These are phyloP conservation scores for Macrotus californicus DNA, from an alignment of 2,113 vertebrate genomes.

Conservation along the genomic window DNA sequence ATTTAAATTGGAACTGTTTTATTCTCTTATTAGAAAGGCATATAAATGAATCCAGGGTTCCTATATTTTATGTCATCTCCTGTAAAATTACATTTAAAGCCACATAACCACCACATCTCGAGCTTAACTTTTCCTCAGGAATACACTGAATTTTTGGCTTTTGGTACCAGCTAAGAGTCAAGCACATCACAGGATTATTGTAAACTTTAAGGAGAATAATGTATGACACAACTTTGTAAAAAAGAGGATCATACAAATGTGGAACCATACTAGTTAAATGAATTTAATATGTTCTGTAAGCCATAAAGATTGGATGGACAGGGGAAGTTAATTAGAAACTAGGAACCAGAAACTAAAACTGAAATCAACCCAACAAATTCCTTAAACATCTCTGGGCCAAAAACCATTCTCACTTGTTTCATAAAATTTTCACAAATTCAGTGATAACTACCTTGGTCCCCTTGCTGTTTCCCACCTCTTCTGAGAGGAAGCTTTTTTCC, in stretches of 20 bases:
- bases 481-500: background rate
- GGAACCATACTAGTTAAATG: background rate
- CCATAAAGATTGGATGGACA: background rate
- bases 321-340: conserved; percentile 3
- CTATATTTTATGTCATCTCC: background rate
- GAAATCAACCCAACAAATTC: conserved; percentile 4
- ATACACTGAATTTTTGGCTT: background rate
- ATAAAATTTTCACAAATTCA: conserved; percentile 3
- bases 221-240: background rate
- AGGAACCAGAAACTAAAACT: conserved; percentile 39
- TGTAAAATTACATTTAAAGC: conserved; percentile 13
- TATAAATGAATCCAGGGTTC: conserved; percentile 10
- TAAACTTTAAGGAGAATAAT: background rate
- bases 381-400: conserved; percentile 9
- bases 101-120: background rate
- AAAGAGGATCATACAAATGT: background rate
- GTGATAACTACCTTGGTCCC: background rate
- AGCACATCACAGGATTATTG: background rate
- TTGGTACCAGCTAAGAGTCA: background rate
- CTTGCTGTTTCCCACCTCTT: background rate
- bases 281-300: conserved; percentile 14
- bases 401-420: background rate
- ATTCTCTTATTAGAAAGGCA: conserved; percentile 11
- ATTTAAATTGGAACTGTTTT: conserved; percentile 30
- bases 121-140: conserved; percentile 6